Evolutionary conservation across 2,797 vertebrate genomes (phyloP).

Genomic region (Gastrophryne carolinensis): DNA sequence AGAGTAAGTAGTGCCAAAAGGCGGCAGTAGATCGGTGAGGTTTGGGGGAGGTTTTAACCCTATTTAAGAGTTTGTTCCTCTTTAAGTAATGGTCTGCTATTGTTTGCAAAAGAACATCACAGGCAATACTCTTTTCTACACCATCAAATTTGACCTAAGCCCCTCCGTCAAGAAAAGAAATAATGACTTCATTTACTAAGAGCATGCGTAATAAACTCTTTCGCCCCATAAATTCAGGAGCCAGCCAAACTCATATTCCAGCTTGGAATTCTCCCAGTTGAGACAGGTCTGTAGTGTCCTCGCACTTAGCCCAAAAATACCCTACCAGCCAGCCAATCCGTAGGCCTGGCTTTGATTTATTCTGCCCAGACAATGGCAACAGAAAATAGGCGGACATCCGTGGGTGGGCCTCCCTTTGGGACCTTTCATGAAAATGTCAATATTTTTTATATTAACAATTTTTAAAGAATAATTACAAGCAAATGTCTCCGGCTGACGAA

Average conservation of each 20-base stretch:
- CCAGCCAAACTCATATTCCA: conserved; percentile 39
- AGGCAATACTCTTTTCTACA: too few relatives aligned
- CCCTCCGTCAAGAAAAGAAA: too few relatives aligned
- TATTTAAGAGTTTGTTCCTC: too few relatives aligned
- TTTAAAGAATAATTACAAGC: conserved; percentile 31
- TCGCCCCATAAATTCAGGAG: conserved; percentile 42
- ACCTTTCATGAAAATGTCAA: background rate
- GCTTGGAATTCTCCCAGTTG: conserved; percentile 37
- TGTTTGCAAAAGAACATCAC: too few relatives aligned
- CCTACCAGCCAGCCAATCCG: conserved; percentile 4
- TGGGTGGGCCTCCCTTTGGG: conserved; percentile 36
- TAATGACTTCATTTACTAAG: conserved; percentile 51
- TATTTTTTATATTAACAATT: conserved; percentile 37
- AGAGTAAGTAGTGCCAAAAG: too few relatives aligned
- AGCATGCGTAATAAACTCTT: conserved; percentile 47
- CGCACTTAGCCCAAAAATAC: conserved; percentile 29
- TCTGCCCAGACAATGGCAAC: conserved; percentile 16
- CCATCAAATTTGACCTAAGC: too few relatives aligned
- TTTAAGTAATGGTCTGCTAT: too few relatives aligned
- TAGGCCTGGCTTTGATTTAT: conserved; percentile 2
- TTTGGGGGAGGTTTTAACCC: too few relatives aligned
- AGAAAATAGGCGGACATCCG: conserved; percentile 11
- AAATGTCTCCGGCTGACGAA: conserved; percentile 28
- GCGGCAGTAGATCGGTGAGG: too few relatives aligned
- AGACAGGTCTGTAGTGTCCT: conserved; percentile 44